Evolutionary conservation across 1,140 invertebrate genomes (phyloP), one percentile per base, ranked within the genome.

Genomic region (Lycorma delicatula): DNA sequence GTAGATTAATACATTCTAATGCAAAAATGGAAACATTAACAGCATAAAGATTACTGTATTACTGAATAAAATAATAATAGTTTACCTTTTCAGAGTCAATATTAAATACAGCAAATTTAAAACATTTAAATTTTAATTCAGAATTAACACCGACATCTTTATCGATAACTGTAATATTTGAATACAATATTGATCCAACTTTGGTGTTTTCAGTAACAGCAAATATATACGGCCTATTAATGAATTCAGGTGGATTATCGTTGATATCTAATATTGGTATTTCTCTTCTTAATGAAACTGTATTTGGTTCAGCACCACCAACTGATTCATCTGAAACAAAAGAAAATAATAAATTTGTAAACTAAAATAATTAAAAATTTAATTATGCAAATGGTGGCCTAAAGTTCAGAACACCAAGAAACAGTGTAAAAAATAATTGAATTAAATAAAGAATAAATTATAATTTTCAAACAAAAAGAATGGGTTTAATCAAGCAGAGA

Each of bases 261-360:
- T 90, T 90, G n/a, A 83, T 81, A 67, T 91, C 87, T 16, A 82
- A 71, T n/a, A 90, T 78, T 0, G 82, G 80, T 51, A 91, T 86
- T 66, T 87, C 85, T 11, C 87, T 76, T 12, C 87, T 75, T 34
- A 90, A 71, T 0, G 87, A 89, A 0, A 91, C 81, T 0, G 86
- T 89, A 61, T 87, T 87, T 0, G 86, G 83, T 65, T 89, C 86
- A 0, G 79, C 78, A 23, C 81, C 81, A 7, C 75, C 79, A 49
- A 83, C 72, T 13, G 80, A 79, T 67, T 87, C 84, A 68, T 89
- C 86, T 85, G 67, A 23, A 72, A 75, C 47, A 5, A 28, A 29
- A 54, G n/a, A n/a, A n/a, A n/a, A n/a, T n/a, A n/a, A n/a, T n/a
- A n/a, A n/a, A n/a, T n/a, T n/a, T n/a, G n/a, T n/a, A n/a, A n/a